Evolutionary conservation across 2,888 invertebrate species (phyloP), one percentile per base, ranked within the genome.

Genomic region (Timema podura): DNA sequence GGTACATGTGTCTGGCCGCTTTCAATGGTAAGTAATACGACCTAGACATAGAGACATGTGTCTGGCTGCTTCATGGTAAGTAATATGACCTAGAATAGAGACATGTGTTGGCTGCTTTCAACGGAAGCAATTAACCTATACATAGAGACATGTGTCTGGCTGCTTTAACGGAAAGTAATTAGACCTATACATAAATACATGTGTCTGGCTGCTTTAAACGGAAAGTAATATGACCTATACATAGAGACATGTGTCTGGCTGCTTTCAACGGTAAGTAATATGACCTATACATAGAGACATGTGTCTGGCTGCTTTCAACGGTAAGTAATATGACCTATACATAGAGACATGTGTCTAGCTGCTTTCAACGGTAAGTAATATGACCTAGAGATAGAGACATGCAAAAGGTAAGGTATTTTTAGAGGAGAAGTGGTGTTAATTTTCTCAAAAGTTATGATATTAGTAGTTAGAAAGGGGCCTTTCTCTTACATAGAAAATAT

Each of bases 221-320:
- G 69, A 65, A 16, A 69, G 69, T 48, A 6, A 9, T 10, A 6
- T 46, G 9, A 10, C 13, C 30, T 30, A 30, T 1, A 30, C 30
- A 30, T 30, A 30, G 30, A n/a, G n/a, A 49, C 6, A 45, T 54
- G 10, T 69, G 69, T 48, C 54, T 69, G 15, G n/a, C 48, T 7
- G 11, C 54, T 9, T 47, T 10, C 54, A 69, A 69, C 15, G 69
- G 69, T 69, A 16, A 69, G 69, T 48, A 6, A 9, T 10, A 6
- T 46, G 9, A 10, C 13, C 30, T 30, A 30, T 1, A 30, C 30
- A 30, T 30, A 30, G 30, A n/a, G n/a, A 49, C 6, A 45, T 54
- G 10, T 69, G 69, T 48, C 54, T 69, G 15, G n/a, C 48, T 7
- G 11, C 54, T 9, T 47, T 10, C 54, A 69, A 69, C 15, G 69